Evolutionary conservation across 2,888 invertebrate genomes (phyloP).

Genomic region (Diplazon laetatorius): DNA sequence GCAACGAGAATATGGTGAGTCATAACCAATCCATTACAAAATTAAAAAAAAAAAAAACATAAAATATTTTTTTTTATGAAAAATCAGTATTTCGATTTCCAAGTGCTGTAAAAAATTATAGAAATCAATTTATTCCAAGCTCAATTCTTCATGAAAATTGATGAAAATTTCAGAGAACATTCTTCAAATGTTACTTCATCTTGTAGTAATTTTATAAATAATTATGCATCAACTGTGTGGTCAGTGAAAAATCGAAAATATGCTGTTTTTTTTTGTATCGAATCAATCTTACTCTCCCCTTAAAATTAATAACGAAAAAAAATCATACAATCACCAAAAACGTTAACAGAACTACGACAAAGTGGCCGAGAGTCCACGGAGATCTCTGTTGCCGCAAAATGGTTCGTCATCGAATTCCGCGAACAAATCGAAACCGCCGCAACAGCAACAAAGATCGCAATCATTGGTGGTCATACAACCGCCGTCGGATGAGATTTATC

Average conservation of each 20-base stretch:
- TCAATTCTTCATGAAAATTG: too few species aligned
- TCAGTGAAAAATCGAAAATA: too few species aligned
- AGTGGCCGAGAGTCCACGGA: conserved; percentile 79
- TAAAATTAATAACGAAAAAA: neutral
- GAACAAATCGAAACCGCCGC: conserved; percentile 72
- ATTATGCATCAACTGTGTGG: too few species aligned
- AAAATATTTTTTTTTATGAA: too few species aligned
- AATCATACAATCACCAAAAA: neutral
- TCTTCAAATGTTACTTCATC: too few species aligned
- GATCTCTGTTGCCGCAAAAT: conserved; percentile 82
- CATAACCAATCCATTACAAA: neutral
- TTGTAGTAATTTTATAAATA: too few species aligned
- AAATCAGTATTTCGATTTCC: too few species aligned
- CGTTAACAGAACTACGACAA: conserved; percentile 81
- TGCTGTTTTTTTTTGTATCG: too few species aligned
- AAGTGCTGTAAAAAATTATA: too few species aligned
- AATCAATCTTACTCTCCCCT: too few species aligned
- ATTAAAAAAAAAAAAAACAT: neutral
- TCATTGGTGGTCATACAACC: conserved; percentile 85
- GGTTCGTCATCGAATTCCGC: conserved; percentile 66
- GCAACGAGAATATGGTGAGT: conserved; percentile 87
- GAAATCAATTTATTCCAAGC: too few species aligned
- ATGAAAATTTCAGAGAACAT: too few species aligned
- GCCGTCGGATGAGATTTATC: conserved; percentile 86
- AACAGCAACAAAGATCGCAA: conserved; percentile 76